phyloP scores from a whole-genome alignment of 2,797 vertebrate genomes.

The Pelobates cultripes region DNA sequence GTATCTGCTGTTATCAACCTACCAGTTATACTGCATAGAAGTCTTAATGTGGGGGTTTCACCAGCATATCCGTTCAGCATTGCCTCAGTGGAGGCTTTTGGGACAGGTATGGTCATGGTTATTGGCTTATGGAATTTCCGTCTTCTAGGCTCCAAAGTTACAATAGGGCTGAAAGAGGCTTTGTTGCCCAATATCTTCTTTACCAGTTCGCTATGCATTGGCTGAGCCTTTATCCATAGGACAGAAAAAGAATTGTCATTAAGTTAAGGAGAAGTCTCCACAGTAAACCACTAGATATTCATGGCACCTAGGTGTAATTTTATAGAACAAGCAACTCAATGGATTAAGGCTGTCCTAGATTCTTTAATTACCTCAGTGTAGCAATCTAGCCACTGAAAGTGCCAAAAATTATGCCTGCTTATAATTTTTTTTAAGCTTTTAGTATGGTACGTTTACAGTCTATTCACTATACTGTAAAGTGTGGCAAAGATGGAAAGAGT shows the following conservation, averaged over 20 bases:
- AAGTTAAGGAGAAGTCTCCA: too few relatives aligned
- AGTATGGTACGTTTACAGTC: too few relatives aligned
- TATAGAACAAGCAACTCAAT: too few relatives aligned
- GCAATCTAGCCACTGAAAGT: too few relatives aligned
- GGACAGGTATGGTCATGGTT: conserved; percentile 96
- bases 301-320: too few relatives aligned
- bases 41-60: conserved; percentile 87
- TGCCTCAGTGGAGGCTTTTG: conserved; percentile 85
- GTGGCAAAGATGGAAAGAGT: too few relatives aligned
- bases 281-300: too few relatives aligned
- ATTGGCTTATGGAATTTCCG: conserved; percentile 99
- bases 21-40: conserved; percentile 98
- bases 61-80: conserved; percentile 86
- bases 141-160: conserved; percentile 93
- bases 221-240: conserved; percentile 80
- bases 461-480: too few relatives aligned
- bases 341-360: too few relatives aligned
- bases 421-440: too few relatives aligned
- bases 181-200: conserved; percentile 94
- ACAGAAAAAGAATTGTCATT: neutral
- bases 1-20: conserved; percentile 45
- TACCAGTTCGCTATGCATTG: conserved; percentile 86
- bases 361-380: too few relatives aligned
- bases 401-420: too few relatives aligned
- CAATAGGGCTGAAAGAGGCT: conserved; percentile 95